Base-by-base conservation (phyloP, 2,888 invertebrate species). In the Carterocephalus palaemon region DNA sequence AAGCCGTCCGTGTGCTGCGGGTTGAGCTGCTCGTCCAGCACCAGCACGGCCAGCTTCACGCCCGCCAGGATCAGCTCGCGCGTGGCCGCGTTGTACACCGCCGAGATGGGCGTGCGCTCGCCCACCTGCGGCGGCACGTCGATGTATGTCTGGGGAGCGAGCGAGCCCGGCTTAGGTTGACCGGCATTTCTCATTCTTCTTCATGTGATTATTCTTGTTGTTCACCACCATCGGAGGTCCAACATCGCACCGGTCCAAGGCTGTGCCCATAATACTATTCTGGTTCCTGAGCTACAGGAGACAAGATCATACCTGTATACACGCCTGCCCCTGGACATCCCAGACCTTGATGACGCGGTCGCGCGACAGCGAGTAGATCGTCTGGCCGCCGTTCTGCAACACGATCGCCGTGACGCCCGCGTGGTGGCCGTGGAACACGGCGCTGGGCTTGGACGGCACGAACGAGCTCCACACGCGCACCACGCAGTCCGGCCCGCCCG, bases 391-490 rank as follows among this genome's bases (percentile, higher is more conserved):
- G 50, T 91, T 88, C 77, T 94, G 92, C 43, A 94, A 82, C 49
- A 92, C 86, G 26, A 95, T 72, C 39, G 89, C 88, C 9, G 89
- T 88, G 53, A 95, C 88, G 6, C 92, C 90, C 1, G 92, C 88
- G 60, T 90, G 91, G 69, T 95, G 95, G 0, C 94, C 94, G 20
- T 57, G 41, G 20, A 95, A 82, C 7, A 89, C 75, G 5, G 88
- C 87, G 28, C 81, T 90, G 0, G 93, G 89, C 60, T 91, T 90
- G 36, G 81, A 76, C 1, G 92, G 89, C n/a, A 93, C 90, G 67
- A 93, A 93, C 0, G 94, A 90, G 74, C 93, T 94, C 95, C 95
- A 96, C 38, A 94, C 82, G 22, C 94, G 89, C 15, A 94, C 88
- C 38, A 89, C 67, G 56, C 92, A 92, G 74, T 95, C 95, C 4